These are phyloP conservation scores for Lasiurus cinereus DNA, from an alignment of 2,113 vertebrate genomes.

Conservation along the genomic window DNA sequence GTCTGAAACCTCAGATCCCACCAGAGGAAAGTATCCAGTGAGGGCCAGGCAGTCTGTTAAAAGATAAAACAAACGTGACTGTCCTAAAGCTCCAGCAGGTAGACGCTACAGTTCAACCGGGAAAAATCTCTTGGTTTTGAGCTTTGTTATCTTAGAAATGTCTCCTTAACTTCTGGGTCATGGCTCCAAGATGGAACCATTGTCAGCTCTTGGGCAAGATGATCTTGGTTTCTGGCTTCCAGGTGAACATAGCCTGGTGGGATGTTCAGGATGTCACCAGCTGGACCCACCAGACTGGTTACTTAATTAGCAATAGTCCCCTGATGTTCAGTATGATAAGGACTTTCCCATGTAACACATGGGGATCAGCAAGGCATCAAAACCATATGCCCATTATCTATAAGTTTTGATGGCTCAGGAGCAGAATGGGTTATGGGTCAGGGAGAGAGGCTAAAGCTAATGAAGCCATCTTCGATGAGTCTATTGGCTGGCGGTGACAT, in stretches of 20 bases:
- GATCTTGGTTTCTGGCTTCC: background rate
- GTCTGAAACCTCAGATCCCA: background rate
- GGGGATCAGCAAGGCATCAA: background rate
- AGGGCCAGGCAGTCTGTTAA: background rate
- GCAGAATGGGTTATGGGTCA: slow-evolving; percentile 37
- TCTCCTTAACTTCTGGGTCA: background rate
- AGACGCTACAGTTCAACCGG: background rate
- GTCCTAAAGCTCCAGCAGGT: background rate
- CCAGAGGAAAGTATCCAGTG: background rate
- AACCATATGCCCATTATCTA: background rate
- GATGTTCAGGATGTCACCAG: background rate
- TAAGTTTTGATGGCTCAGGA: background rate
- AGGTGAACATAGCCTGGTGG: background rate
- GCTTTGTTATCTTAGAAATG: background rate
- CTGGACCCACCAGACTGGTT: background rate
- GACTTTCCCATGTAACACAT: background rate
- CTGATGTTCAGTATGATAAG: background rate
- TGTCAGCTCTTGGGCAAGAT: background rate
- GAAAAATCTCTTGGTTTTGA: background rate
- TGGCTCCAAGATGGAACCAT: background rate
- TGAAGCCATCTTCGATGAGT: background rate
- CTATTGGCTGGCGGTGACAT: background rate
- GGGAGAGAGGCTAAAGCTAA: background rate
- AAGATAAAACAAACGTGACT: background rate
- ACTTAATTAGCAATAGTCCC: background rate